These are phyloP conservation scores for Macrochelys suwanniensis DNA, from an alignment of 2,797 vertebrate species.

Conservation along the genomic window DNA sequence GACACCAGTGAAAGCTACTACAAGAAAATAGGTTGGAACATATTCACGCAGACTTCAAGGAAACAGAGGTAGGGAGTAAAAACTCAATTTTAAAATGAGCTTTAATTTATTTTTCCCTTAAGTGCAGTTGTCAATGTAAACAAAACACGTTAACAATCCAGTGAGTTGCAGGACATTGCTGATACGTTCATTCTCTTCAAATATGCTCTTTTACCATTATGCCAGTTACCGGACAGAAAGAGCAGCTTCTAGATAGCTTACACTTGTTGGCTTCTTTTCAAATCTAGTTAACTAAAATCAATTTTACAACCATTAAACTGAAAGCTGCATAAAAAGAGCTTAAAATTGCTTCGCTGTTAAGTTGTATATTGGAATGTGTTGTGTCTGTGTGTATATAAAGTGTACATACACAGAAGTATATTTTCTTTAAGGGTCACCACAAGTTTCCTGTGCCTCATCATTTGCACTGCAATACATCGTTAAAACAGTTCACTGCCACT, in stretches of 20 bases:
- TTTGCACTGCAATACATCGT: fast-evolving
- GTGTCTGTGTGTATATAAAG: not conserved
- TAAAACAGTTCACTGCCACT: not conserved
- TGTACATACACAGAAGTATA: not conserved
- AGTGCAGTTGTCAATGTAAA: conserved; percentile 78
- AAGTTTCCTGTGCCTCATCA: not conserved
- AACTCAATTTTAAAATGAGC: conserved; percentile 63
- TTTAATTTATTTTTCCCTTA: conserved; percentile 71
- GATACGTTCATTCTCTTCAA: conserved; percentile 6
- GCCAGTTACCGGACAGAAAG: not conserved
- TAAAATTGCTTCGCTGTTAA: not conserved
- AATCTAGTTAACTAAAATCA: not conserved
- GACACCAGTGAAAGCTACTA: not conserved
- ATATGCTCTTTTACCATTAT: not conserved
- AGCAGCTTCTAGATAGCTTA: not conserved
- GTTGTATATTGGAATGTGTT: not conserved
- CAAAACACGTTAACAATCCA: conserved; percentile 66
- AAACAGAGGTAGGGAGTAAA: conserved; percentile 9
- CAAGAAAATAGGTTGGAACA: not conserved
- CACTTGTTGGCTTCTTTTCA: not conserved
- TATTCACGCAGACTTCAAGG: not conserved
- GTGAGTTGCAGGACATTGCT: conserved; percentile 56
- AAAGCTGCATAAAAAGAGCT: not conserved
- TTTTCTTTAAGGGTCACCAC: not conserved
- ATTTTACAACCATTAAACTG: not conserved